Conservation (phyloP, 1,140 invertebrate genomes). For the Paramacrobiotus metropolitanus region DNA sequence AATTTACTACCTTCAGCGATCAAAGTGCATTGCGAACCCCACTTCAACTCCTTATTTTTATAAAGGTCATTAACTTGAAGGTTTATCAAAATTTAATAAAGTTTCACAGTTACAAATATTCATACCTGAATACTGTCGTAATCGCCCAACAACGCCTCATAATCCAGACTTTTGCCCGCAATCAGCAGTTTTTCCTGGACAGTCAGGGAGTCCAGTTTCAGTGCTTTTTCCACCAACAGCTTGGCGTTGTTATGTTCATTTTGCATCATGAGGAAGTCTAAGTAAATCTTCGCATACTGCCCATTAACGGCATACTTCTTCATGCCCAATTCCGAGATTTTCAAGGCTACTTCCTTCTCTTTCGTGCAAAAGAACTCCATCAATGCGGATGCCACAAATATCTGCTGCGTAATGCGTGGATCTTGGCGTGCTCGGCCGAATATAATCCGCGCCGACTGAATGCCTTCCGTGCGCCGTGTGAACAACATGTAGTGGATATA, state of each 20-base stretch:
- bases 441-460: conserved; percentile 73
- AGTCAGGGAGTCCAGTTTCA: conserved; percentile 72
- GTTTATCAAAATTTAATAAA: no score
- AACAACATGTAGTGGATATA: conserved; percentile 99
- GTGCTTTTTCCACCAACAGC: conserved; percentile 82
- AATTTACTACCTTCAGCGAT: no score
- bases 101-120: no score
- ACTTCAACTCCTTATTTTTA: no score
- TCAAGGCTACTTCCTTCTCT: conserved; percentile 89
- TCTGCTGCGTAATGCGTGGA: conserved; percentile 54
- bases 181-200: conserved; percentile 72
- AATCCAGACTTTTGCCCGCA: conserved; percentile 6
- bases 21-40: no score
- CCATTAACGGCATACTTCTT: conserved; percentile 86
- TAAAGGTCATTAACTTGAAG: no score
- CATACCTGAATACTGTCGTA: background rate
- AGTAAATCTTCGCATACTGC: conserved; percentile 81
- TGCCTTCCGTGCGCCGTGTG: conserved; percentile 79
- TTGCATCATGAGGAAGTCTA: conserved; percentile 88
- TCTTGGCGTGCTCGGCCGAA: conserved; percentile 91
- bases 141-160: background rate
- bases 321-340: conserved; percentile 89
- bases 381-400: conserved; percentile 80
- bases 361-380: conserved; percentile 99
- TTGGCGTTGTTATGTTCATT: conserved; percentile 99